phyloP scores from a whole-genome alignment of 2,113 vertebrate genomes.

The Bagarius yarrelli region DNA sequence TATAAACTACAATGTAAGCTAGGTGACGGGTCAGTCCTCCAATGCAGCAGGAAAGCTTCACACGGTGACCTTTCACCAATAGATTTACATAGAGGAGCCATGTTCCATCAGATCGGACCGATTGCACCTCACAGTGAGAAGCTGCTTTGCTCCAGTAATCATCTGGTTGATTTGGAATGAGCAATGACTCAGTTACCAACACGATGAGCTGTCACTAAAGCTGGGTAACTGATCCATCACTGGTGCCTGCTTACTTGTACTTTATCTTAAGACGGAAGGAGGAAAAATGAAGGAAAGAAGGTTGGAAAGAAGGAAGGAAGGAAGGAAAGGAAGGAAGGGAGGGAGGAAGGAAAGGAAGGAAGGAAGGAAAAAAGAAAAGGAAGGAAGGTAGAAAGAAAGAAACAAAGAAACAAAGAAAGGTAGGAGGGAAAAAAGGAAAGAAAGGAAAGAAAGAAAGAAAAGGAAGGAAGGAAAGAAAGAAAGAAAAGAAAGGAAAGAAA shows the following conservation, averaged over 20 bases:
- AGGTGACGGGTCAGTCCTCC: not conserved
- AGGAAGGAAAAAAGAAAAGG: no score
- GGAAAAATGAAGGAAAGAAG: not conserved
- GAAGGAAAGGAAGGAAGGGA: no score
- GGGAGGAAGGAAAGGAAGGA: no score
- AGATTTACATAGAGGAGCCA: constrained; percentile 31
- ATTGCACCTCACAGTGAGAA: not conserved
- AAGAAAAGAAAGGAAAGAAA: no score
- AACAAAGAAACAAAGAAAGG: no score
- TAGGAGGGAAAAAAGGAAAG: no score
- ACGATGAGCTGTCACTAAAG: constrained; percentile 63
- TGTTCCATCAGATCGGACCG: constrained; percentile 9
- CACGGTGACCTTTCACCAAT: constrained; percentile 11
- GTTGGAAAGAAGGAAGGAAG: not conserved
- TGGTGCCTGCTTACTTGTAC: constrained; percentile 42
- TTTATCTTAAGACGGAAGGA: not conserved
- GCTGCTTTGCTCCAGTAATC: constrained; percentile 10
- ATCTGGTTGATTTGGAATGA: constrained; percentile 47
- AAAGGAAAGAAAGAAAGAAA: no score
- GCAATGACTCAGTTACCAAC: constrained; percentile 54
- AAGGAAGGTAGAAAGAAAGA: no score
- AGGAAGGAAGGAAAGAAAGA: no score
- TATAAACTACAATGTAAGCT: not conserved
- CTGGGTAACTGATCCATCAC: constrained; percentile 67
- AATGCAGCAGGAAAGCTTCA: not conserved